Evolutionary conservation across 2,113 vertebrate species (phyloP), one percentile per base, ranked within the genome.

Genomic region (Gadus macrocephalus): DNA sequence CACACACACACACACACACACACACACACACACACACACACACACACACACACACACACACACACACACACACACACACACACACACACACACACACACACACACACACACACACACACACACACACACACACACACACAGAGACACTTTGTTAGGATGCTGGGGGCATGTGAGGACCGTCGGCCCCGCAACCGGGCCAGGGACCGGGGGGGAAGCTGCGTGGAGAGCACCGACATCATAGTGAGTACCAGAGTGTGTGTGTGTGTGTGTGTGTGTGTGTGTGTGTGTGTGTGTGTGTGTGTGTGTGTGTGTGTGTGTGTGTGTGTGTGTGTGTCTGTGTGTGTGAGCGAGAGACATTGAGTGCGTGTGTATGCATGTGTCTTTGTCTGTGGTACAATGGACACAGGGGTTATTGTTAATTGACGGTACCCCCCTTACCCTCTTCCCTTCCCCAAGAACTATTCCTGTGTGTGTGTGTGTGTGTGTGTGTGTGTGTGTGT

Each of bases 201-300:
- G 74, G 68, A 73, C 77, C 63, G 88, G 15, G 87, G 87, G 0
- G 83, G 87, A 31, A 90, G 88, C 83, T 90, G 88, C 7, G 88
- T 86, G 79, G 88, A 90, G 85, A 84, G 88, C 28, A 25, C 81
- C 77, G 76, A 62, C 1, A 2, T 84, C 75, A 86, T 67, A 58
- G 88, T 88, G 38, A 70, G 68, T 62, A 42, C 63, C 17, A 15
- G 20, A 19, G 61, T 25, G 61, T 62, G 20, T 62, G 20, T 62
- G 61, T 27, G 27, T 64, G 6, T 63, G 63, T 64, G 28, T 64
- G 17, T 64, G 28, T 64, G 27, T 64, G 28, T 64, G 17, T 72
- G 72, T 68, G 64, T 67, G 63, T 12, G 75, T 53, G 73, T 74
- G 70, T 77, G 58, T 60, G 70, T 15, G 59, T 61, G 59, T 59